Conservation (phyloP, 2,113 vertebrate species). For the Tupaia tana region DNA sequence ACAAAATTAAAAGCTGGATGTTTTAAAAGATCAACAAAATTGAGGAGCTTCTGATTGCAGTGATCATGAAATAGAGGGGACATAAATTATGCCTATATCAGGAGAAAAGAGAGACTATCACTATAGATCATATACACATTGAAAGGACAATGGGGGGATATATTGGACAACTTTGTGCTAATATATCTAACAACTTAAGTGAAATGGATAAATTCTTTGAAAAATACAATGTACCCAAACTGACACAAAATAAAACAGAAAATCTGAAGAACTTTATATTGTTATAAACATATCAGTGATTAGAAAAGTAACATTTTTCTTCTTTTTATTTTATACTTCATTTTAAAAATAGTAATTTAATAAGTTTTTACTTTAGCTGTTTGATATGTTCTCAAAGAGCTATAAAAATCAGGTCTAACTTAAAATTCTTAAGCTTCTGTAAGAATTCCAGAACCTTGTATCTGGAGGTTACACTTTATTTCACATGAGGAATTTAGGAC, state of each 20-base stretch:
- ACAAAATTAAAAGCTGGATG: neutral
- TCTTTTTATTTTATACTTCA: neutral
- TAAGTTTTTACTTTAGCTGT: neutral
- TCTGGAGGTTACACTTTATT: neutral
- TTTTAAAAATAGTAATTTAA: neutral
- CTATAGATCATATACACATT: neutral
- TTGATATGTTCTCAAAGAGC: neutral
- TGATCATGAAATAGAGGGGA: neutral
- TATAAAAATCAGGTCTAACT: neutral
- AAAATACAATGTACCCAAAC: neutral
- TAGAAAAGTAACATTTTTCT: neutral
- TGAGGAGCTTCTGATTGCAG: neutral
- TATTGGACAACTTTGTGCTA: neutral
- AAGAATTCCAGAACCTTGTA: neutral
- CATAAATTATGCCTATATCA: neutral
- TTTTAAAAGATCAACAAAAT: neutral
- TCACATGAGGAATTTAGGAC: neutral
- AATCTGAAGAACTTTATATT: neutral
- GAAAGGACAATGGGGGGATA: neutral
- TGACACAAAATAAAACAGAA: neutral
- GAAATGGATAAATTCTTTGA: neutral
- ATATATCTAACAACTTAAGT: neutral
- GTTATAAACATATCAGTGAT: neutral
- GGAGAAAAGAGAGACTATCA: neutral
- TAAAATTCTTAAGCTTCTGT: neutral